phyloP scores from a whole-genome alignment of 2,797 vertebrate species.

The Heteromormyrus szaboi region DNA sequence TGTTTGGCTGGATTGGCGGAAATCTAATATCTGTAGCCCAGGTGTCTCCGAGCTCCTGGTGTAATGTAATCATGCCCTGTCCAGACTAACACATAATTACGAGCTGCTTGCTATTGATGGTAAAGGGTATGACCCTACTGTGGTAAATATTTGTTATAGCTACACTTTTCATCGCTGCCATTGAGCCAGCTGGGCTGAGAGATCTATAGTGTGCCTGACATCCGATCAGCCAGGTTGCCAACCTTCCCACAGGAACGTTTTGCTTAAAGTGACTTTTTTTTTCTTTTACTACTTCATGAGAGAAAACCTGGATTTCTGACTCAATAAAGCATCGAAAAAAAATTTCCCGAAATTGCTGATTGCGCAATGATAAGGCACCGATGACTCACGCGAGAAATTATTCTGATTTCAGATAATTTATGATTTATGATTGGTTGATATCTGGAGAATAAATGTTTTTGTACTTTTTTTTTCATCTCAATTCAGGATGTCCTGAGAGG shows the following conservation, averaged over 20 bases:
- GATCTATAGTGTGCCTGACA: conserved; percentile 41
- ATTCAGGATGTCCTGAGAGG: not conserved
- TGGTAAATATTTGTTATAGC: conserved; percentile 17
- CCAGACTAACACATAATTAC: not conserved
- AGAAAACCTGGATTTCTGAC: not conserved
- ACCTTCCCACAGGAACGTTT: not conserved
- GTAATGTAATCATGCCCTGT: not conserved
- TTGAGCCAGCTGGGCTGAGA: conserved; percentile 40
- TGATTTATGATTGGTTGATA: not conserved
- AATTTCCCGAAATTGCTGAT: not conserved
- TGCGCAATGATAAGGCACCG: not conserved
- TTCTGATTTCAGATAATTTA: not conserved
- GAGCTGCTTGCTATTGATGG: conserved; percentile 18
- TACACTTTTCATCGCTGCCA: conserved; percentile 37
- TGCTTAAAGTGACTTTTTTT: not conserved
- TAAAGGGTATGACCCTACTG: conserved; percentile 23
- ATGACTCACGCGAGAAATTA: not conserved
- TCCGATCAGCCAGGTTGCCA: conserved; percentile 46
- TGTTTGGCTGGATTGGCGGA: not conserved
- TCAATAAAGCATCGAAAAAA: not conserved
- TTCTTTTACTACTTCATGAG: not conserved
- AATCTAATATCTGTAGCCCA: not conserved
- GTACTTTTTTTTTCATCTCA: not conserved
- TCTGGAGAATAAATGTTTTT: not conserved
- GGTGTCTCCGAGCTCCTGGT: not conserved